Percentiles rank a stretch among this genome's conserved stretches.
Evolutionary conservation across 2,888 invertebrate genomes (phyloP).

Genomic region (Steinernema carpocapsae): DNA sequence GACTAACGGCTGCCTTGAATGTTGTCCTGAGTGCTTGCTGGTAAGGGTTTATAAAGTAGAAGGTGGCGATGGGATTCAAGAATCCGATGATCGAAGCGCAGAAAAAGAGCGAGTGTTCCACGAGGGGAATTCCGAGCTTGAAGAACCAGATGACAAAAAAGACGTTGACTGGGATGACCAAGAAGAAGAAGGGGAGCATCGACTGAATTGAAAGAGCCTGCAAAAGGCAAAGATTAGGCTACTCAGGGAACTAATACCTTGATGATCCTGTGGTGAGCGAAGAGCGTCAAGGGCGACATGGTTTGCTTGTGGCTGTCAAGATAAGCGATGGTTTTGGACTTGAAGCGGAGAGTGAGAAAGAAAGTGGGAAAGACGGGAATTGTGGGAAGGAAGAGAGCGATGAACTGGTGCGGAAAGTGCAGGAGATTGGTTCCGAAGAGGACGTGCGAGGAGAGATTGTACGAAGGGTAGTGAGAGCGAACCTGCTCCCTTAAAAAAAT

Average conservation of each 20-base stretch:
- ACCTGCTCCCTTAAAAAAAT: constrained; percentile 37
- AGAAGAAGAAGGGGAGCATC: constrained; percentile 7
- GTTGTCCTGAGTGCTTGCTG: background rate
- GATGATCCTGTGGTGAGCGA: background rate
- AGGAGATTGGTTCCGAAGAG: background rate
- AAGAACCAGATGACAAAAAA: background rate
- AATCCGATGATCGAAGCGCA: background rate
- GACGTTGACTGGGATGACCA: background rate
- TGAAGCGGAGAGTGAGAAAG: background rate
- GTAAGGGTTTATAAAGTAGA: background rate
- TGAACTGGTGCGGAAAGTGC: background rate
- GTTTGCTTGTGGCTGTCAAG: background rate
- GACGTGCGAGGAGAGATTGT: background rate
- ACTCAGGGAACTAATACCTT: too few species aligned
- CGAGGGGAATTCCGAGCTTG: background rate
- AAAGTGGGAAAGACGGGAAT: background rate
- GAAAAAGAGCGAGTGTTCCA: background rate
- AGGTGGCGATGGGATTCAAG: constrained; percentile 6
- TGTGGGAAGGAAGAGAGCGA: background rate
- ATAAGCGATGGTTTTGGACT: background rate
- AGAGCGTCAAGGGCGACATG: background rate
- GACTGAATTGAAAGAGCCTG: background rate
- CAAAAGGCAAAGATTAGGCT: background rate
- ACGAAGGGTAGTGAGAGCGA: constrained; percentile 31
- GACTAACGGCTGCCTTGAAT: background rate